Base-by-base conservation (phyloP, 2,797 vertebrate species). In the Petrocephalus schoutedeni region DNA sequence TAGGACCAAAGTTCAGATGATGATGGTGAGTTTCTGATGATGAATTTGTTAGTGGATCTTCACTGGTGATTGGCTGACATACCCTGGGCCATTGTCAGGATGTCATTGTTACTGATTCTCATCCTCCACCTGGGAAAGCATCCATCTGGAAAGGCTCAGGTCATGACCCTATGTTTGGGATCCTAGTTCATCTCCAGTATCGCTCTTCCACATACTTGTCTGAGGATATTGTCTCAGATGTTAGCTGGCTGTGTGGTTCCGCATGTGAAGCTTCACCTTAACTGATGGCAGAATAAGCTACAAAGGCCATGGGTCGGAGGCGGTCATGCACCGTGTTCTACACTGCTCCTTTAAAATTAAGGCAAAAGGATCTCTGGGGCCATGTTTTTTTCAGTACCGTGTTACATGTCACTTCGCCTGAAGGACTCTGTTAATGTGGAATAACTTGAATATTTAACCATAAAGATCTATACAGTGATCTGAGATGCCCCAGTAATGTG, bases 381-480 rank as follows among this genome's bases (percentile, higher is more conserved):
- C 74, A 49, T 49, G 74, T 41, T 19, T 74, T 36, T 14, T 41
- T 36, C 67, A 74, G 32, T 49, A 45, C 41, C 41, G 19, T 80
- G 36, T 80, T 10, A 49, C 41, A 6, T 80, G 74, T 80, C 41
- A 80, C 41, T 80, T 80, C 41, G 0, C 36, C 41, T 19, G 41
- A 80, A 80, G 74, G 74, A 80, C 41, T 49, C 41, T 45, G 36
- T 45, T 80, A 80, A 80, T 49, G 41, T 80, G 41, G 74, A 80
- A 45, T 80, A 80, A 80, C 36, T 49, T 49, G 74, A 80, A 80
- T 80, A 80, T 80, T 80, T 80, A 49, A 80, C 74, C 41, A 49
- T 80, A 49, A 80, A 80, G 41, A 80, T 80, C 41, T 19, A 80
- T 49, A 21, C 41, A 80, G 19, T 80, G 74, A 80, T 19, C 41